A percentile compares a stretch with the other conserved stretches of the same genome.
These are phyloP conservation scores for Acanthochromis polyacanthus DNA, from an alignment of 2,113 vertebrate genomes.

Conservation along the genomic window DNA sequence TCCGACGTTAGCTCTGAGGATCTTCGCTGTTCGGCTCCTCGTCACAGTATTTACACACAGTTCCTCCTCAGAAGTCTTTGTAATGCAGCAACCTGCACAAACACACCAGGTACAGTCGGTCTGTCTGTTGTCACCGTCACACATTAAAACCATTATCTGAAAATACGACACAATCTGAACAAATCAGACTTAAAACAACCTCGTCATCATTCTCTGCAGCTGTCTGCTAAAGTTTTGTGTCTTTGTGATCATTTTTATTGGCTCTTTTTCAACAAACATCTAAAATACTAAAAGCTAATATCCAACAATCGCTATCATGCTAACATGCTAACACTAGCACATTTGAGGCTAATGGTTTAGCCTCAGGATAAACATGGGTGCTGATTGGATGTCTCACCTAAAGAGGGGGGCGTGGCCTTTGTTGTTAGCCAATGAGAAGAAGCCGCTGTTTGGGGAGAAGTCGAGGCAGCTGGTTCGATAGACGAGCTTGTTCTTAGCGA, in stretches of 20 bases:
- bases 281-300: too few relatives aligned
- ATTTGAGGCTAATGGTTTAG: not conserved
- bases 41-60: not conserved
- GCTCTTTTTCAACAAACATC: too few relatives aligned
- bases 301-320: too few relatives aligned
- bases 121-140: too few relatives aligned
- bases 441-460: constrained; percentile 96
- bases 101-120: not conserved
- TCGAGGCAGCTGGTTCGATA: constrained; percentile 87
- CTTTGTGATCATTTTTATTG: too few relatives aligned
- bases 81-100: constrained; percentile 80
- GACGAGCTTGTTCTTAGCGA: constrained; percentile 85
- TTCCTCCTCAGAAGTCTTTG: constrained; percentile 73
- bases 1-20: too few relatives aligned
- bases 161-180: not conserved
- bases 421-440: constrained; percentile 94
- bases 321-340: not conserved
- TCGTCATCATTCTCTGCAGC: too few relatives aligned
- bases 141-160: too few relatives aligned
- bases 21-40: not conserved
- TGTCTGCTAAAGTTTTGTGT: too few relatives aligned
- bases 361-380: not conserved
- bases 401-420: constrained; percentile 92
- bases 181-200: not conserved
- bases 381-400: constrained; percentile 83